A percentile compares a stretch with the other conserved stretches of the same genome.
Evolutionary conservation across 2,888 invertebrate genomes (phyloP).

Genomic region (Euplexia lucipara): DNA sequence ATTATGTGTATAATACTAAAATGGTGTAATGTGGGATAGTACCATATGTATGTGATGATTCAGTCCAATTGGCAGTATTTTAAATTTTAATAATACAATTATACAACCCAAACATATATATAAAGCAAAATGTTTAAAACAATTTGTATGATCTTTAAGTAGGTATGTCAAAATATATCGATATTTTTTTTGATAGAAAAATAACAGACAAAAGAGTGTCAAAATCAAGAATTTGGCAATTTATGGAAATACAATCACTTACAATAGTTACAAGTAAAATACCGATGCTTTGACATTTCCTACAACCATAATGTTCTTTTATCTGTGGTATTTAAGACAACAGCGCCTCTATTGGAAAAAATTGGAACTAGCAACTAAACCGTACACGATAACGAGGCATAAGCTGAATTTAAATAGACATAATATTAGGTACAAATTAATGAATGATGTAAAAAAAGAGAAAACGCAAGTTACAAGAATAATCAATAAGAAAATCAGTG

Average conservation of each 20-base stretch:
- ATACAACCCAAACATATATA: conserved; percentile 8
- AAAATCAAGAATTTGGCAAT: too few relatives aligned
- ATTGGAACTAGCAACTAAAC: conserved; percentile 11
- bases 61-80: conserved; percentile 71
- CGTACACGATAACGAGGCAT: background rate
- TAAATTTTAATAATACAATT: conserved; percentile 47
- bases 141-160: background rate
- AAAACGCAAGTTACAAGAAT: too few relatives aligned
- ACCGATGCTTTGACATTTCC: too few relatives aligned
- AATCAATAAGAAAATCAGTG: too few relatives aligned
- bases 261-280: too few relatives aligned
- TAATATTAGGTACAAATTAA: background rate
- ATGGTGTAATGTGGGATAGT: background rate
- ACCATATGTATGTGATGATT: conserved; percentile 14
- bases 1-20: conserved; percentile 3
- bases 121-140: conserved; percentile 10
- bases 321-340: background rate
- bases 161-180: too few relatives aligned
- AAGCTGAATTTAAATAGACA: background rate
- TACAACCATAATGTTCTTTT: background rate
- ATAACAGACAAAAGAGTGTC: too few relatives aligned
- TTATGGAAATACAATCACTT: too few relatives aligned
- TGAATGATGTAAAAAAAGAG: background rate
- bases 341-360: background rate
- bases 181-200: too few relatives aligned